Percentiles rank a stretch among this genome's conserved stretches.
Evolutionary conservation across 2,888 invertebrate species (phyloP).

Genomic region (Capitulum mitella): DNA sequence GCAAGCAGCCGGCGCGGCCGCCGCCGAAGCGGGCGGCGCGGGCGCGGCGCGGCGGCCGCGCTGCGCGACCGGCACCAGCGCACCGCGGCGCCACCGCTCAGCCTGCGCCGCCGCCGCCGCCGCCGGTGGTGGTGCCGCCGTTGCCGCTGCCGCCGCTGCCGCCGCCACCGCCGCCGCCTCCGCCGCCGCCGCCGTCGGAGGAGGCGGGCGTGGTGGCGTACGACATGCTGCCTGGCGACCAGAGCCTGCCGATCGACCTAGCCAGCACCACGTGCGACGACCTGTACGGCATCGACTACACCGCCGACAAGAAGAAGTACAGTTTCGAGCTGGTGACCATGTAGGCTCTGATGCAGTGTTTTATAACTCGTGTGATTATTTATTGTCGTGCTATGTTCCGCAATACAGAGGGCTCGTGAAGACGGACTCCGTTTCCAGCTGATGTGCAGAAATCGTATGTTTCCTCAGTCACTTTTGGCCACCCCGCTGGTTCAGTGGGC

Average conservation of each 20-base stretch:
- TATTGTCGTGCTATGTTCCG: too few species aligned
- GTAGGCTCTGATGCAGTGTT: too few species aligned
- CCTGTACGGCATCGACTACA: slow-evolving; percentile 12
- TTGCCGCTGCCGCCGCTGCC: neutral
- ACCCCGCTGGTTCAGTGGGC: too few species aligned
- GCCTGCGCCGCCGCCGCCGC: neutral
- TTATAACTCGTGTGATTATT: too few species aligned
- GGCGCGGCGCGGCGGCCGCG: neutral
- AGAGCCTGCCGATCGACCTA: slow-evolving; percentile 11
- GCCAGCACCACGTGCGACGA: slow-evolving; percentile 4
- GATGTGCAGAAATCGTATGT: too few species aligned
- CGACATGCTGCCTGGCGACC: neutral
- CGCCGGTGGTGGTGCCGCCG: too few species aligned
- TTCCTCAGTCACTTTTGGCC: too few species aligned
- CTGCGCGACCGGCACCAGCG: neutral
- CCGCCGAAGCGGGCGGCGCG: neutral
- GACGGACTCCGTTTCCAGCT: too few species aligned
- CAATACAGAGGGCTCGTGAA: too few species aligned
- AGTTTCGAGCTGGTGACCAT: neutral
- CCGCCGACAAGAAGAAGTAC: slow-evolving; percentile 6
- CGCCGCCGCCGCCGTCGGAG: neutral
- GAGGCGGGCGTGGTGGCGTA: neutral
- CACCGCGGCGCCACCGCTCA: neutral
- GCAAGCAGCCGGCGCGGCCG: slow-evolving; percentile 28
- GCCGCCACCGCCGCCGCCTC: neutral